Conservation (phyloP, 2,797 vertebrate species). For the Tapirus indicus region DNA sequence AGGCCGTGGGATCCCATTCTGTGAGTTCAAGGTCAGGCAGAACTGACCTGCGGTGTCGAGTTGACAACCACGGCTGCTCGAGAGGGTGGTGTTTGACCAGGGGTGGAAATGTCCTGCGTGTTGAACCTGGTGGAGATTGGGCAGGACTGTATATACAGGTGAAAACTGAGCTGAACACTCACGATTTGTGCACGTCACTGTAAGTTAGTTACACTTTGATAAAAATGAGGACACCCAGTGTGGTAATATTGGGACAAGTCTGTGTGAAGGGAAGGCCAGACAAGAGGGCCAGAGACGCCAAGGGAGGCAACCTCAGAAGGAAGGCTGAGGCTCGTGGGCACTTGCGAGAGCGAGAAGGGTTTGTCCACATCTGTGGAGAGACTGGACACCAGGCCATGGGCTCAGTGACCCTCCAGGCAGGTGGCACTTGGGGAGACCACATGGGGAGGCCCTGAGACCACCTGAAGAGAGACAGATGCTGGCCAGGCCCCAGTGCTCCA, state of each 20-base stretch:
- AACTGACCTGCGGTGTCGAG: rapidly evolving
- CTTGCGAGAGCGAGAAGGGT: not conserved
- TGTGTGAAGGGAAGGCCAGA: too few species aligned
- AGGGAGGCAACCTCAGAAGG: not conserved
- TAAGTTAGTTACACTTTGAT: not conserved
- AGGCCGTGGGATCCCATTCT: rapidly evolving
- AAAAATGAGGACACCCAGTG: rapidly evolving
- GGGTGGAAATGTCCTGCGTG: rapidly evolving
- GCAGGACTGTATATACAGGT: rapidly evolving
- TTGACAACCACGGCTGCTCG: too few species aligned
- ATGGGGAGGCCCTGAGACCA: not conserved
- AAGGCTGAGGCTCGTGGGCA: not conserved
- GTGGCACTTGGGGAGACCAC: not conserved
- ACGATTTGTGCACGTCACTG: rapidly evolving
- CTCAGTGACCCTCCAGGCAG: not conserved
- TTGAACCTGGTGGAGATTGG: rapidly evolving
- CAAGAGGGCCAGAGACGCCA: not conserved
- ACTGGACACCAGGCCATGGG: not conserved
- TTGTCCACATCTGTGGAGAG: rapidly evolving
- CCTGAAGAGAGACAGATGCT: not conserved
- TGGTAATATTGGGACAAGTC: not conserved
- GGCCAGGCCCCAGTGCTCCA: not conserved
- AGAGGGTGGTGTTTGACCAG: rapidly evolving
- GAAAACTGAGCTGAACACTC: not conserved
- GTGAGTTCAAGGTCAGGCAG: rapidly evolving